Base-by-base conservation (phyloP, 2,888 invertebrate species). In the Nymphalis c-album region DNA sequence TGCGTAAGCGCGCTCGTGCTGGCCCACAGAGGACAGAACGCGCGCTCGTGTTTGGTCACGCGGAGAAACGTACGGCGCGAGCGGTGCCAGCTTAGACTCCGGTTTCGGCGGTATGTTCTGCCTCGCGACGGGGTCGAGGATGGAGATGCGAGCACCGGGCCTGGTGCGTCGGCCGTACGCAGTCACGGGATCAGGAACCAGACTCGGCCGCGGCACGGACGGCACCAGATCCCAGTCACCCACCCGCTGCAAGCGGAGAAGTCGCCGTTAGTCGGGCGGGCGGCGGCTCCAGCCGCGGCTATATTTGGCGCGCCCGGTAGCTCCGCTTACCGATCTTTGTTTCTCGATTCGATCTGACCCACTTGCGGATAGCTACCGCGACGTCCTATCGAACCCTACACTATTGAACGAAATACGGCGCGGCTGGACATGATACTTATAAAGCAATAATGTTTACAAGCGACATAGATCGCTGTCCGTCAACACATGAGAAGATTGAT, bases 211-310 rank as follows among this genome's bases (percentile, higher is more conserved):
- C 77, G 97, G 96, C 81, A 97, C 97, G 91, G 94, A 95, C 81
- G 97, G 97, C 89, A 96, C 96, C 94, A 96, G 96, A 91, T 97
- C 96, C 97, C 97, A 97, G 82, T 97, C 96, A 83, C 96, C 95
- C 87, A 94, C 94, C 91, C 94, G 95, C 96, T 96, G 95, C 92
- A 95, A 95, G 92, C 88, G 88, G 85, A 91, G 84, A 92, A 91
- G 82, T 90, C 88, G 87, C 88, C 90, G 88, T 91, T 92, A 91
- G 86, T 88, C 87, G 88, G 84, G 82, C 89, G 86, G 79, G 82
- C 85, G 86, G 84, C 84, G 75, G 78, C 86, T 88, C 91, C 92
- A 91, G 91, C 85, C 90, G 88, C 86, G 92, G 86, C 93, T 93
- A 93, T 93, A 93, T 93, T 93, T 93, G 93, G 93, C 90, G 89